Conservation (phyloP, 1,140 invertebrate genomes). For the Dendrolimus punctatus region DNA sequence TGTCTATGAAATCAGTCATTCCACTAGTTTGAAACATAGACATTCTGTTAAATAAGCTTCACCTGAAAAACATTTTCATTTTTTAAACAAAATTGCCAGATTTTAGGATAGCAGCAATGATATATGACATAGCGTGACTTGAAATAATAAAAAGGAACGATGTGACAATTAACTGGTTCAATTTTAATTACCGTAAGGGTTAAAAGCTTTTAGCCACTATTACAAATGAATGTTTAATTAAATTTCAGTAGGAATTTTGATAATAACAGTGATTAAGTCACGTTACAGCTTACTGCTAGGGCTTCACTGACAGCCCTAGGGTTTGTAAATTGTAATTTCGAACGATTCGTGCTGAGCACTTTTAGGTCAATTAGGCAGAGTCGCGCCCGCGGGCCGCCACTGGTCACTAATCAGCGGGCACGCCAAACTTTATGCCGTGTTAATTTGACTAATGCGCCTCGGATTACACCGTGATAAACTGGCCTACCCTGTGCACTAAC, state of each 20-base stretch:
- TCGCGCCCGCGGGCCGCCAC: conserved; percentile 40
- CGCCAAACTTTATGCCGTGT: conserved; percentile 64
- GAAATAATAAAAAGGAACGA: neutral
- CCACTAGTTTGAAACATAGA: too few relatives aligned
- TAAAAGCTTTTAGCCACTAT: too few relatives aligned
- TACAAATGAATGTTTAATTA: neutral
- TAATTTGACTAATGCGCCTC: conserved; percentile 67
- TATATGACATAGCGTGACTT: too few relatives aligned
- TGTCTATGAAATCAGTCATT: too few relatives aligned
- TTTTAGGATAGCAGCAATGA: too few relatives aligned
- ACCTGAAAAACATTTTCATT: too few relatives aligned
- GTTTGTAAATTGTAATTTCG: conserved; percentile 48
- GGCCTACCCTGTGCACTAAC: conserved; percentile 21
- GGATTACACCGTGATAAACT: conserved; percentile 50
- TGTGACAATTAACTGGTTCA: neutral
- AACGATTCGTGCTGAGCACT: conserved; percentile 66
- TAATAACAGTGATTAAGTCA: neutral
- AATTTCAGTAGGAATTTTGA: conserved; percentile 1
- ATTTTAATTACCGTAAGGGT: too few relatives aligned
- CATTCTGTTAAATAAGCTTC: too few relatives aligned
- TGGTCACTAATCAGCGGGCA: conserved; percentile 53
- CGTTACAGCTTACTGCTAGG: neutral
- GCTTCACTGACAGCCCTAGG: conserved; percentile 33
- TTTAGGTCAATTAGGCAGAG: conserved; percentile 69
- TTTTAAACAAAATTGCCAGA: too few relatives aligned